Evolutionary conservation across 2,888 invertebrate species (phyloP), one percentile per base, ranked within the genome.

Genomic region (Netelia inedita): DNA sequence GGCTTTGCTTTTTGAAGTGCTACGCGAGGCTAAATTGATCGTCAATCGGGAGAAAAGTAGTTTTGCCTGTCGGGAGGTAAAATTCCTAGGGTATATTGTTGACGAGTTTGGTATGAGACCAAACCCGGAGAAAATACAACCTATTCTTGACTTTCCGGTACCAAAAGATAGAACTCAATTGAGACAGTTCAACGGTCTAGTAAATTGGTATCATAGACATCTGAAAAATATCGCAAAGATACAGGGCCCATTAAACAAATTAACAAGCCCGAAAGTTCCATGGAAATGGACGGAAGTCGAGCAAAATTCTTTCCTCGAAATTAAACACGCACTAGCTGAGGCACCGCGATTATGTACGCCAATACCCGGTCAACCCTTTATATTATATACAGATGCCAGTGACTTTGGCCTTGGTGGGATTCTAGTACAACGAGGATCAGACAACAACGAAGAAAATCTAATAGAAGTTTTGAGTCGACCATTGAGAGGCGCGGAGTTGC

Each of bases 11-110:
- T 76, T 85, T 10, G 73, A 82, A 19, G 74, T 73, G 2, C 55
- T 85, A 1, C 41, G 80, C 0, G 83, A 83, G 19, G 82, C 80
- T 0, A 73, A 76, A 35, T 57, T 82, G 14, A 61, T 16, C 2
- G 46, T 86, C 0, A 83, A 86, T 50, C 68, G 69, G 2, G 81
- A 79, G 63, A 86, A 85, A 46, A 79, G 83, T 63, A 75, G 65
- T 16, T 85, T 86, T n/a, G 82, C 72, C 1, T 74, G 85, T 16
- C 41, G 46, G 46, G 76, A 81, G 35, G 82, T 83, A 0, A 69
- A 83, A n/a, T 85, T 69, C 35, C 65, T 82, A 16, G 83, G 81
- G 3, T 82, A 76, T 35, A 43, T 81, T 8, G 61, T 86, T 5
- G 79, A 86, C 46, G 59, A 79, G 11, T 11, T 46, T 11, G 46